phyloP scores from a whole-genome alignment of 2,113 vertebrate species.

The Colius striatus region DNA sequence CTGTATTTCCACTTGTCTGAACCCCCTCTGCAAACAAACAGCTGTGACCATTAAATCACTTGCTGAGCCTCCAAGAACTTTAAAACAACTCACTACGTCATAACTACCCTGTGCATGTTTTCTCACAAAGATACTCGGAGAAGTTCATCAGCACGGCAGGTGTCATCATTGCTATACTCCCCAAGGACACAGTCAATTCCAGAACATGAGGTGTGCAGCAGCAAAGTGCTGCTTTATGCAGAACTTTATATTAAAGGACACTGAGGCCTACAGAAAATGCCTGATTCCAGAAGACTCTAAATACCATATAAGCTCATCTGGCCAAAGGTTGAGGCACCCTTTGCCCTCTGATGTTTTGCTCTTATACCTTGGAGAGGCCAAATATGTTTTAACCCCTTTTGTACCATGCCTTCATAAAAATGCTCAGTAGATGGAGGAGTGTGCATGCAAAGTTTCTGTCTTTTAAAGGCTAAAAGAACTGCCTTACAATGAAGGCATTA shows the following conservation, averaged over 20 bases:
- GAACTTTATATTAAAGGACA: not conserved
- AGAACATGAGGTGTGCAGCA: not conserved
- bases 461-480: not conserved
- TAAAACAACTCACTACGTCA: rapidly evolving
- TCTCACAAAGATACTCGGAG: not conserved
- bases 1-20: constrained; percentile 10
- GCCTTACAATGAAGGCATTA: not conserved
- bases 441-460: not conserved
- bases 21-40: not conserved
- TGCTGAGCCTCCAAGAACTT: not conserved
- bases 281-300: not conserved
- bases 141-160: not conserved
- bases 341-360: not conserved
- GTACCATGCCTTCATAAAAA: not conserved
- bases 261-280: not conserved
- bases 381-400: not conserved
- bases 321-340: not conserved
- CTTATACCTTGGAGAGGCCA: not conserved
- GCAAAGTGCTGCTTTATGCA: not conserved
- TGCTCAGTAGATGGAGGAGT: not conserved
- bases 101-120: not conserved
- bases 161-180: not conserved
- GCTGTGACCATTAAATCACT: constrained; percentile 17
- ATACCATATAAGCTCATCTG: not conserved
- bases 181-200: not conserved